Evolutionary conservation across 2,888 invertebrate genomes (phyloP).

Genomic region (Parelbella ahira): DNA sequence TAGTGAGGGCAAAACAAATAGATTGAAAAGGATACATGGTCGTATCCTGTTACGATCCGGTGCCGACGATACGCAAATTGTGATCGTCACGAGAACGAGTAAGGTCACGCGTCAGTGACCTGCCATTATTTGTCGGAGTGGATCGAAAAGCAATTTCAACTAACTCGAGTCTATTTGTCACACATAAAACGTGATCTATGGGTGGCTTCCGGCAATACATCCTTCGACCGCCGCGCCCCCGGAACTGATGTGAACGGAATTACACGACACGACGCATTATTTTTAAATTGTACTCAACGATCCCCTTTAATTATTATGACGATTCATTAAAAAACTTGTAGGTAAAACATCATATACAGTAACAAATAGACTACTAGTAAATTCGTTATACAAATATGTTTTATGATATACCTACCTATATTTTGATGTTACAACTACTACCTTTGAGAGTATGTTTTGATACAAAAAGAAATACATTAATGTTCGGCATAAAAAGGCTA

Average conservation of each 20-base stretch:
- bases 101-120: conserved; percentile 68
- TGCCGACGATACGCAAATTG: conserved; percentile 52
- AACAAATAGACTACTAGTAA: no score
- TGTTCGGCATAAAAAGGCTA: no score
- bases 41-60: background rate
- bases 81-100: conserved; percentile 64
- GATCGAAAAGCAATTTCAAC: conserved; percentile 76
- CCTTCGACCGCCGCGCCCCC: conserved; percentile 37
- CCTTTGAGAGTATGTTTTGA: no score
- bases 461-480: no score
- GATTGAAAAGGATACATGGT: background rate
- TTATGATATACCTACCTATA: no score
- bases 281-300: conserved; percentile 12
- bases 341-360: no score
- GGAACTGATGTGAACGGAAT: conserved; percentile 30
- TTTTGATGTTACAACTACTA: no score
- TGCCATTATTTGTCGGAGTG: conserved; percentile 76
- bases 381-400: no score
- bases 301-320: conserved; percentile 8
- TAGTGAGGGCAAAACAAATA: background rate
- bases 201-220: conserved; percentile 50
- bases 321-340: no score
- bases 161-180: conserved; percentile 77
- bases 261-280: conserved; percentile 31
- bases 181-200: conserved; percentile 76